A percentile compares a stretch with the other conserved stretches of the same genome.
phyloP scores from a whole-genome alignment of 30 jellyfish, hydroid and myxozoan species.

The Aurelia aurita complex sp. Pacific region DNA sequence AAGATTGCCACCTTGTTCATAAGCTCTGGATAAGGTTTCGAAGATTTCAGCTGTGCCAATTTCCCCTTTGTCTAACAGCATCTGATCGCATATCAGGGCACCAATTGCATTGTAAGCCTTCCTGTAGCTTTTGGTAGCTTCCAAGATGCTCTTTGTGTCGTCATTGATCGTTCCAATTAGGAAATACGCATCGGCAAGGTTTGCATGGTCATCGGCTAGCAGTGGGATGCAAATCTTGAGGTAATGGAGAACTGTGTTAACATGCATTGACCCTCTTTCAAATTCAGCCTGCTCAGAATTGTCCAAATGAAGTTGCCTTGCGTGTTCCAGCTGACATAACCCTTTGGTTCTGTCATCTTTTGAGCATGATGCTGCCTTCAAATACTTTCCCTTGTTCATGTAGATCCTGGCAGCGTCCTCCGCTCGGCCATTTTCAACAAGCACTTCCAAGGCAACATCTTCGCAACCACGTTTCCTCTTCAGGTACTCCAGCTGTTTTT shows the following conservation, averaged over 20 bases:
- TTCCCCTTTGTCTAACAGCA: conserved; percentile 2
- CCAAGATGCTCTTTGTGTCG: neutral
- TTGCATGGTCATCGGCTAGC: conserved; percentile 1
- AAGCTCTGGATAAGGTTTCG: conserved; percentile 12
- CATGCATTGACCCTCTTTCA: neutral
- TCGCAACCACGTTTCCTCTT: conserved; percentile 54
- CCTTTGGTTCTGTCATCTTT: conserved; percentile 15
- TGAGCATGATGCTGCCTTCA: conserved; percentile 43
- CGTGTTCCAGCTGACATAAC: conserved; percentile 44
- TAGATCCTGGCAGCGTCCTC: conserved; percentile 60
- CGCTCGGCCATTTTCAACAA: conserved; percentile 34
- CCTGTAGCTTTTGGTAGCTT: conserved; percentile 13
- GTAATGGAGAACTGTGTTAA: conserved; percentile 1
- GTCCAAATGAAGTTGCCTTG: neutral
- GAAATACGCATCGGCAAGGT: conserved; percentile 36
- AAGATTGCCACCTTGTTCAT: conserved; percentile 1
- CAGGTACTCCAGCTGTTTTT: conserved; percentile 47
- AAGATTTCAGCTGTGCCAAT: conserved; percentile 13
- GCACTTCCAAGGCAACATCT: conserved; percentile 24
- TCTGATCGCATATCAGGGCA: conserved; percentile 7
- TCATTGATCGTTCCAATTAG: conserved; percentile 16
- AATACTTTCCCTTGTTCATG: conserved; percentile 25
- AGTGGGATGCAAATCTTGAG: neutral
- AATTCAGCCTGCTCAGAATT: neutral
- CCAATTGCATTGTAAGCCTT: conserved; percentile 16